Evolutionary conservation across 2,888 invertebrate species (phyloP), one percentile per base, ranked within the genome.

Genomic region (Sarcophaga variegata): DNA sequence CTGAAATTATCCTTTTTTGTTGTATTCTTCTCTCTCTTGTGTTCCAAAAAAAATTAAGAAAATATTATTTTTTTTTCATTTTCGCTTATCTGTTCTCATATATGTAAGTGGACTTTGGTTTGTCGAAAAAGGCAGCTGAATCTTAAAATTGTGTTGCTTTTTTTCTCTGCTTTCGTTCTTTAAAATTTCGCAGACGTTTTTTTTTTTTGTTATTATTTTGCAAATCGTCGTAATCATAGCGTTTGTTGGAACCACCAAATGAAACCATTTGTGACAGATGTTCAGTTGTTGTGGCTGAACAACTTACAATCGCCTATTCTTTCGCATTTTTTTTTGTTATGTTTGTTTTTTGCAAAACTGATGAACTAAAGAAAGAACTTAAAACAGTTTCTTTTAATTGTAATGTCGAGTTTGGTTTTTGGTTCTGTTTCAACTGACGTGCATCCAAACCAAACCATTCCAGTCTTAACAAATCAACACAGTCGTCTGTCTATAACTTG

Each of bases 231-330:
- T 70, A 70, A 81, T 81, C 76, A 54, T 75, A 45, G 71, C 74
- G 25, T 74, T 79, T 84, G 63, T 75, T 84, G 63, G 47, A 59
- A 64, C 22, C 69, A 75, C 79, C 79, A 80, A 69, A 76, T 54
- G 54, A 54, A 54, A 54, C 17, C 74, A 75, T 79, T 79, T 84
- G 83, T 79, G 79, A 80, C 83, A 84, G 83, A 84, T 84, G 83
- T 79, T 83, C 83, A 20, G 47, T 77, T 71, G 45, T 27, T 64
- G 22, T 70, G 8, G 25, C n/a, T 74, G 22, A 59, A 64, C 47
- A 75, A 80, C 75, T 84, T 80, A 79, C 79, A 70, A 75, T 59
- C 60, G 49, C 14, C 14, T 14, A 4, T 49, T 49, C 12, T 49
- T 49, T 49, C 0, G 11, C 14, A 14, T 54, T 47, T 67, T 6